A percentile compares a stretch with the other conserved stretches of the same genome.
Conservation (phyloP, 2,113 vertebrate species). For the Takifugu bimaculatus region DNA sequence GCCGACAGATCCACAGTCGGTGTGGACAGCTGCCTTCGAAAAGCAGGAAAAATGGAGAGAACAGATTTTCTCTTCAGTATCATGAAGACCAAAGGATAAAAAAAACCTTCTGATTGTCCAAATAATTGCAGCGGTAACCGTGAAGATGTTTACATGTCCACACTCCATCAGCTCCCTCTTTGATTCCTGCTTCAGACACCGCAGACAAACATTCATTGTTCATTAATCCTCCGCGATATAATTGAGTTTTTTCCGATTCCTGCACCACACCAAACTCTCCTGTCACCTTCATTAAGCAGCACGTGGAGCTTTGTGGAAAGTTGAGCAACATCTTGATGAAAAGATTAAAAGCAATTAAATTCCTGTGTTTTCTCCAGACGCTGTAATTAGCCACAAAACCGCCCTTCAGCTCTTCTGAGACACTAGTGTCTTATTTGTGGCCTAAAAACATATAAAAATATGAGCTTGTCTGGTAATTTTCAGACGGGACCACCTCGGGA, state of each 20-base stretch:
- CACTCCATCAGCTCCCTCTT: no score
- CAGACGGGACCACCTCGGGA: slow-evolving; percentile 2
- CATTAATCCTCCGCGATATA: no score
- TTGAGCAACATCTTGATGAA: neutral
- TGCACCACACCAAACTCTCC: neutral
- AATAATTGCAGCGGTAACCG: no score
- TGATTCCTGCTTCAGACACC: no score
- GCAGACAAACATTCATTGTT: no score
- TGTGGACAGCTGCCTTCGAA: no score
- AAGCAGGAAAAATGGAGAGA: no score
- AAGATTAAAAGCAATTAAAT: slow-evolving; percentile 5
- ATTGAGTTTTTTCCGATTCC: neutral
- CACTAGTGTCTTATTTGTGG: neutral
- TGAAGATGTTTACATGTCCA: no score
- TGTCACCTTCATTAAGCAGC: neutral
- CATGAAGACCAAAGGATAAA: no score
- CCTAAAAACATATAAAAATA: neutral
- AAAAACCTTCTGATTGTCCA: no score
- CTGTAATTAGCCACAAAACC: slow-evolving; percentile 19
- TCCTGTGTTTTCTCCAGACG: slow-evolving; percentile 9
- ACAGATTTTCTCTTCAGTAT: no score
- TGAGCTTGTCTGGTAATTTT: neutral
- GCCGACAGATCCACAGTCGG: no score
- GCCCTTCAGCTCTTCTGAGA: slow-evolving; percentile 18
- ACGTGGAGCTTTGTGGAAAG: neutral